Percentiles rank a stretch among this genome's conserved stretches.
Conservation (phyloP, 2,113 vertebrate species). For the Lichenostomus cassidix region DNA sequence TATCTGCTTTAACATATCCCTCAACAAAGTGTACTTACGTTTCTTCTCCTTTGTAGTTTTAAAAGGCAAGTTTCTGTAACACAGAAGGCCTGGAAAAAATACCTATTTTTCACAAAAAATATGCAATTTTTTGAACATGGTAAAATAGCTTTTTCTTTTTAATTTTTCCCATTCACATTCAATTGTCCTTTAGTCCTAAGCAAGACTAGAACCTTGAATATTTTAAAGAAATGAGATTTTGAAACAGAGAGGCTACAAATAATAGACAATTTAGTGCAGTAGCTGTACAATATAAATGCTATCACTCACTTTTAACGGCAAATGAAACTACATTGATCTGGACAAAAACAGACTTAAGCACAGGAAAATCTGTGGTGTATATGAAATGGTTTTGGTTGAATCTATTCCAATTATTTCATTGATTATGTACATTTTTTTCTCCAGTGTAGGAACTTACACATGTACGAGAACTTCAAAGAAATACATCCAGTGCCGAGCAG, state of each 20-base stretch:
- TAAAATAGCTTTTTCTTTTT: not conserved
- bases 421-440: slow-evolving; percentile 40
- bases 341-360: not conserved
- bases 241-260: slow-evolving; percentile 22
- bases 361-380: not conserved
- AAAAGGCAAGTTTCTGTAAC: not conserved
- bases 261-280: not conserved
- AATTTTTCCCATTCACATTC: not conserved
- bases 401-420: slow-evolving; percentile 40
- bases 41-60: not conserved
- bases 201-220: not conserved
- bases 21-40: not conserved
- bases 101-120: not conserved
- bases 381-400: not conserved
- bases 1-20: not conserved
- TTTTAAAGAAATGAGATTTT: slow-evolving; percentile 13
- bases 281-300: not conserved
- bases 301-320: slow-evolving; percentile 15
- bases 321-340: slow-evolving; percentile 44
- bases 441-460: not conserved
- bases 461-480: slow-evolving; percentile 36
- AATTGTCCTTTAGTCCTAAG: not conserved
- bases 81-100: not conserved
- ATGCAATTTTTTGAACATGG: not conserved
- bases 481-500: not conserved